phyloP scores from a whole-genome alignment of 2,797 vertebrate genomes.

The Poeciliopsis infans region DNA sequence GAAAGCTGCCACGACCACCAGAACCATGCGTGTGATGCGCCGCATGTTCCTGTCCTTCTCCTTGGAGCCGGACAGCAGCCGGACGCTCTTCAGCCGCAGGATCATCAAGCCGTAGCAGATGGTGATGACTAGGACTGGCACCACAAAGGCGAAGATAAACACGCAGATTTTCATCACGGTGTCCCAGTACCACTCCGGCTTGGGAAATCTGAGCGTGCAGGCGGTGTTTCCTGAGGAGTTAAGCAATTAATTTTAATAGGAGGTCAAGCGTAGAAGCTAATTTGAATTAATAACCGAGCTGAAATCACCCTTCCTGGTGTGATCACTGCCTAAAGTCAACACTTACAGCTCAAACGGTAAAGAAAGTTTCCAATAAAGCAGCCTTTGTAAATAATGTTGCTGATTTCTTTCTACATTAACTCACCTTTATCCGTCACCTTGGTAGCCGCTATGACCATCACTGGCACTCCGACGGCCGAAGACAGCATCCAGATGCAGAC shows the following conservation, averaged over 20 bases:
- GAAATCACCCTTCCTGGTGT: constrained; percentile 28
- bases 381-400: constrained; percentile 2
- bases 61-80: constrained; percentile 94
- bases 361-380: neutral
- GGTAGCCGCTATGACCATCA: constrained; percentile 94
- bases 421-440: constrained; percentile 74
- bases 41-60: constrained; percentile 94
- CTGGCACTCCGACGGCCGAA: constrained; percentile 90
- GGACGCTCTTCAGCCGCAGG: constrained; percentile 91
- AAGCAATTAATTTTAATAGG: constrained; percentile 53
- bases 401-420: constrained; percentile 23
- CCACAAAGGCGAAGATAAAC: constrained; percentile 95
- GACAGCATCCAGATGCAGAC: constrained; percentile 96
- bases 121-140: constrained; percentile 95
- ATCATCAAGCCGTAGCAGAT: constrained; percentile 97
- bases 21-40: constrained; percentile 96
- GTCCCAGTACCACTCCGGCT: constrained; percentile 92
- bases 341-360: neutral
- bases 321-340: constrained; percentile 22
- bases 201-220: constrained; percentile 89
- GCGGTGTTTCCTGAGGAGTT: constrained; percentile 80
- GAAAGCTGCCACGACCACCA: constrained; percentile 95
- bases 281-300: constrained; percentile 54
- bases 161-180: constrained; percentile 94
- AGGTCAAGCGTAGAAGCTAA: constrained; percentile 30